Conservation (phyloP, 2,113 vertebrate species). For the Capreolus pygargus region DNA sequence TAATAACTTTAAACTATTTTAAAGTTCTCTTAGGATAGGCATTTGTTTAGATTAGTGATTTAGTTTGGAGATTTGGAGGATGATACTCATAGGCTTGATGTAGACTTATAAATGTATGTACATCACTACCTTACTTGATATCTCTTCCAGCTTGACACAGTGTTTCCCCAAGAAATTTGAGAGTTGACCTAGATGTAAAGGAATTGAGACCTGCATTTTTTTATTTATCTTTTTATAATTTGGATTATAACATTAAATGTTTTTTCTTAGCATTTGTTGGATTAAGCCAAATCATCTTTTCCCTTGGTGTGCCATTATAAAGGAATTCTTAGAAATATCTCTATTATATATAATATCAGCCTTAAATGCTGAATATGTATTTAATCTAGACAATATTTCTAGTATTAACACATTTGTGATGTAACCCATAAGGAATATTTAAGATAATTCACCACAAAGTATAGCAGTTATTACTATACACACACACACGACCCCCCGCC, state of each 20-base stretch:
- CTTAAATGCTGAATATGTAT: conserved; percentile 20
- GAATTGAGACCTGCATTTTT: not conserved
- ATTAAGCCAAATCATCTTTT: conserved; percentile 28
- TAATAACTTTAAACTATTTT: not conserved
- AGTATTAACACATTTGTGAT: conserved; percentile 79
- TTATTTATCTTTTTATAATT: conserved; percentile 28
- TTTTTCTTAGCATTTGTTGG: conserved; percentile 29
- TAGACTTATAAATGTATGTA: not conserved
- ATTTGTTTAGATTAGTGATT: not conserved
- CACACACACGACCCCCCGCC: not conserved
- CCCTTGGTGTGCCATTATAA: not conserved
- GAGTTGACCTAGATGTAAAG: not conserved
- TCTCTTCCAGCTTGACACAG: not conserved
- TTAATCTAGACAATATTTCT: conserved; percentile 71
- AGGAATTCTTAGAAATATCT: conserved; percentile 50
- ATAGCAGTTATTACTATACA: conserved; percentile 74
- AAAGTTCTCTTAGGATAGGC: not conserved
- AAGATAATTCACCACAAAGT: conserved; percentile 80
- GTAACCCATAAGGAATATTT: conserved; percentile 79
- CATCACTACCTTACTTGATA: not conserved
- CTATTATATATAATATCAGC: conserved; percentile 56
- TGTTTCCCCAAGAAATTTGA: conserved; percentile 8
- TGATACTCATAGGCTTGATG: not conserved
- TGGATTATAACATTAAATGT: not conserved
- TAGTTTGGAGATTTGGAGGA: conserved; percentile 41